Conservation (phyloP, 2,888 invertebrate species). For the Unio delphinus region DNA sequence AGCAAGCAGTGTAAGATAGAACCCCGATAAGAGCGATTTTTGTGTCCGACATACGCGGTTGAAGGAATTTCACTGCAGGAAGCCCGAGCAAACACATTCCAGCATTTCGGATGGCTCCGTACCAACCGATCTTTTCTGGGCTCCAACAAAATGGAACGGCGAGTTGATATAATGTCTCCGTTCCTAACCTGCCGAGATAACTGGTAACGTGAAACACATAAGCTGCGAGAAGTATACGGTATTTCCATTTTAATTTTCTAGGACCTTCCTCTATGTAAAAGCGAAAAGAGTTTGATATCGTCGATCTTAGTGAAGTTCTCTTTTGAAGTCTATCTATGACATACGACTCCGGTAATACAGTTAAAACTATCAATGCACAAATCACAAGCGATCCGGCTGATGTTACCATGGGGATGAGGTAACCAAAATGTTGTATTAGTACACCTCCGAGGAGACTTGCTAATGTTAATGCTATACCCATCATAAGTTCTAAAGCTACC, state of each 20-base stretch:
- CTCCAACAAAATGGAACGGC: conserved; percentile 39
- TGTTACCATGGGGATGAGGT: conserved; percentile 15
- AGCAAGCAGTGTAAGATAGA: conserved; percentile 13
- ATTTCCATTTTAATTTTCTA: conserved; percentile 10
- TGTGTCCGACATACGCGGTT: conserved; percentile 21
- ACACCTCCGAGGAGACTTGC: conserved; percentile 26
- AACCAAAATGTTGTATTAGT: conserved; percentile 24
- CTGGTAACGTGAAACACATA: conserved; percentile 11
- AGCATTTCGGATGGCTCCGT: conserved; percentile 13
- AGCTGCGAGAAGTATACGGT: conserved; percentile 12
- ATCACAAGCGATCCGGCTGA: conserved; percentile 15
- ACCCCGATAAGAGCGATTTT: conserved; percentile 19
- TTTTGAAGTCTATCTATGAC: conserved; percentile 6
- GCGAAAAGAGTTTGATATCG: conserved; percentile 6
- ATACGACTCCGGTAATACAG: conserved; percentile 17
- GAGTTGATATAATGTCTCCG: conserved; percentile 27
- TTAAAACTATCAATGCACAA: conserved; percentile 4
- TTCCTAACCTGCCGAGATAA: conserved; percentile 3
- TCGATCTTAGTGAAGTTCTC: neutral
- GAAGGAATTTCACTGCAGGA: conserved; percentile 13
- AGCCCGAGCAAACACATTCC: conserved; percentile 19
- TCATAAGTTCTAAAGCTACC: conserved; percentile 15
- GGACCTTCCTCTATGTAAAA: conserved; percentile 11
- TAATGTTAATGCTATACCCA: conserved; percentile 13
- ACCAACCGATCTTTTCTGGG: conserved; percentile 27